Conservation (phyloP, 2,888 invertebrate species). For the Melanotus villosus region DNA sequence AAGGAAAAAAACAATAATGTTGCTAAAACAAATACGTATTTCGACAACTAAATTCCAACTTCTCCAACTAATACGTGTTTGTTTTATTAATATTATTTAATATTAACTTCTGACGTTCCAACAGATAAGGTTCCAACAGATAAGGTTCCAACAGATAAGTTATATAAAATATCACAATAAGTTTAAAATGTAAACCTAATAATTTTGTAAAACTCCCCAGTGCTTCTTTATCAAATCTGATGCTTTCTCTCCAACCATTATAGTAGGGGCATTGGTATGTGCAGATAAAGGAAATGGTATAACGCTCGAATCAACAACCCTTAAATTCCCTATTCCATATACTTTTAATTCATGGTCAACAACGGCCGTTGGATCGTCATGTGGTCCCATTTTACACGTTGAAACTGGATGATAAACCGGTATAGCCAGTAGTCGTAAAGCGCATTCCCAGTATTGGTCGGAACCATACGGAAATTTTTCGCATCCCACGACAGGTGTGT, state of each 20-base stretch:
- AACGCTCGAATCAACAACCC: constrained; percentile 80
- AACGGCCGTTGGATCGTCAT: constrained; percentile 74
- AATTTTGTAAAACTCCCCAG: no score
- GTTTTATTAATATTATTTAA: no score
- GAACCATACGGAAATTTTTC: constrained; percentile 69
- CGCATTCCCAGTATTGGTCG: constrained; percentile 82
- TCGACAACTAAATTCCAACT: no score
- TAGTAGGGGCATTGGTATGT: constrained; percentile 78
- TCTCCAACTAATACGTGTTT: no score
- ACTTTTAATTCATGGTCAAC: constrained; percentile 77
- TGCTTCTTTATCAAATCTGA: constrained; percentile 65
- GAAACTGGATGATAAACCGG: constrained; percentile 65
- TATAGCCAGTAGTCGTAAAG: constrained; percentile 65
- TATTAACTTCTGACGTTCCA: no score
- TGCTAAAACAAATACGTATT: no score
- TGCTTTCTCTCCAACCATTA: constrained; percentile 82
- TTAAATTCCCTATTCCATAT: constrained; percentile 72
- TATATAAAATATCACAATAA: no score
- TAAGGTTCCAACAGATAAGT: no score
- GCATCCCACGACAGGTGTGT: constrained; percentile 69
- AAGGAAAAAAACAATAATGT: no score
- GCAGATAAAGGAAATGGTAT: constrained; percentile 77
- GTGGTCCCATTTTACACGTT: constrained; percentile 82
- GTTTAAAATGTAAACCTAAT: no score
- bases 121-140: no score